Base-by-base conservation (phyloP, 2,888 invertebrate genomes). In the Priocnemis perturbator region DNA sequence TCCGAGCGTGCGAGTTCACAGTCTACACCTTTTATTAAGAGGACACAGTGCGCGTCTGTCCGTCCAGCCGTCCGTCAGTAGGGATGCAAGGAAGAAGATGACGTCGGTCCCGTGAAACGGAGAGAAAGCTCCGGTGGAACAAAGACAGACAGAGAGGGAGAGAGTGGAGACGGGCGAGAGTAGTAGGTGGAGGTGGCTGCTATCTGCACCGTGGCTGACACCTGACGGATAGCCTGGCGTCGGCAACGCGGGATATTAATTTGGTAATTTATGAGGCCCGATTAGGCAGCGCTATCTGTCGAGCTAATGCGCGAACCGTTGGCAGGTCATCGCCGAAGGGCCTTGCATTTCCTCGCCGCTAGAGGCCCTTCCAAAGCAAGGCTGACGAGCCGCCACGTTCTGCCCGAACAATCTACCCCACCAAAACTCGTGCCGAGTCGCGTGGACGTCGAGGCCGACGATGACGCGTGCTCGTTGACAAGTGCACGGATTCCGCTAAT, bases 221-320 rank as follows among this genome's bases (percentile, higher is more conserved):
- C 80, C 85, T 88, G 89, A 88, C 87, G 87, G 86, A 88, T 88
- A 85, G 85, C 85, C 85, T 78, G 74, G 81, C 82, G 85, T 83
- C 81, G 83, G 83, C 83, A 85, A 84, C 83, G 84, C 84, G 83
- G 86, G 86, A 87, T 89, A 88, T 88, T 88, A 88, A 88, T 89
- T 89, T 88, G 86, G 84, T 87, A 88, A 88, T 89, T 88, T 89
- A 89, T 86, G 87, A 83, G 81, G 78, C 79, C 84, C 87, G 87
- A 88, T 89, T 88, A 88, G 86, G 83, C 86, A 82, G 81, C 83
- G 86, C 85, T 88, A 87, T 87, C 86, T 85, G 85, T 87, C 83
- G 81, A 78, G 81, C 86, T 87, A 88, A 88, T 87, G 88, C 85
- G 86, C 83, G 85, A 87, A 84, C 83, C 87, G 87, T 88, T 86